Base-by-base conservation (phyloP, 2,113 vertebrate genomes). In the Maccullochella peelii region DNA sequence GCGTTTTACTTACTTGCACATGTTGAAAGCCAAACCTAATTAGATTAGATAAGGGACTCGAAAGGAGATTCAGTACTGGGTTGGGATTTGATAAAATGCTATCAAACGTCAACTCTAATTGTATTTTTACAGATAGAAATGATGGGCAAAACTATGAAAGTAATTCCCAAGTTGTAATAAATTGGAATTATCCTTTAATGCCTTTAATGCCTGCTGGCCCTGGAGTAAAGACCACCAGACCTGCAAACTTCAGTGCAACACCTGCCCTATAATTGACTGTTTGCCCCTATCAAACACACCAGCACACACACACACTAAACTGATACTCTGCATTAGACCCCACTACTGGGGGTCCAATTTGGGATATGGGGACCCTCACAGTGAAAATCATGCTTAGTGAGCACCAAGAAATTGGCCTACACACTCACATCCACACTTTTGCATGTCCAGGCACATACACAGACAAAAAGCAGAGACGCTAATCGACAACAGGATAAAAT, bases 301-400 rank as follows among this genome's bases (percentile, higher is more conserved):
- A 42, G n/a, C 20, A n/a, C 27, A 30, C 27, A n/a, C n/a, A 66
- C 52, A 15, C 49, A 54, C 14, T 7, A 18, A 12, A 12, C 23
- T 50, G 61, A 83, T 59, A 74, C 78, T 61, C 82, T 87, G 50
- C 52, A 78, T 42, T 42, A 74, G 82, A 57, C 65, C 84, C 84
- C 82, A 58, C 79, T 70, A 80, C 82, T 52, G 77, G 82, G 79
- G 77, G 77, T 90, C 42, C 77, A 75, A 86, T 90, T 89, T 89
- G 83, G 57, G 57, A 76, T 73, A 73, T 47, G 55, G 57, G 33
- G 67, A 86, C 76, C 50, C 87, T 86, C 68, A 36, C 68, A 71
- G 77, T 72, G 73, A 87, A 89, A 92, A 88, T 85, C 55, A 84
- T 16, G 38, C 79, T 72, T 58, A 49, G 65, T 87, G 84, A 93